phyloP scores from a whole-genome alignment of 2,888 invertebrate species.

The Platynereis dumerilii region DNA sequence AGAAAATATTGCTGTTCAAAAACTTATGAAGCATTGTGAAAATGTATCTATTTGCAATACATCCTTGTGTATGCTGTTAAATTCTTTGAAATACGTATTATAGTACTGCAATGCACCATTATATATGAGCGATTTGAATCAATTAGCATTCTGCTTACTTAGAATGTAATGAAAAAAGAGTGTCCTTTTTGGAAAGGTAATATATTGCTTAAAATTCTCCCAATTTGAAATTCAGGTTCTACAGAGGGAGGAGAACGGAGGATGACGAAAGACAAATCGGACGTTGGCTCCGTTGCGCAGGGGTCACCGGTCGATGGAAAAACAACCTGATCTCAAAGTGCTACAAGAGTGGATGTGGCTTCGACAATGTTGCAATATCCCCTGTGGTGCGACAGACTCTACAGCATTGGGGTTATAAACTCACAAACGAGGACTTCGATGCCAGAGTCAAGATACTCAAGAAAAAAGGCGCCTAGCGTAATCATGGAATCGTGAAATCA shows the following conservation, averaged over 20 bases:
- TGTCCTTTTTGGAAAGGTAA: too few species aligned
- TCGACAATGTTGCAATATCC: conserved; percentile 43
- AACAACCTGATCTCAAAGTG: conserved; percentile 53
- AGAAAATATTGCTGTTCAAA: too few species aligned
- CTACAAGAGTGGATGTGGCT: conserved; percentile 43
- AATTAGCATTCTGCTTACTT: too few species aligned
- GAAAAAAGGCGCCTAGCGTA: conserved; percentile 9
- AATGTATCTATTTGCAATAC: too few species aligned
- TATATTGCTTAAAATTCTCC: too few species aligned
- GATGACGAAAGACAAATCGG: conserved; percentile 53
- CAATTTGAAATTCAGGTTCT: conserved; percentile 40
- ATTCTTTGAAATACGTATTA: too few species aligned
- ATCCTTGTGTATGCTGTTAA: too few species aligned
- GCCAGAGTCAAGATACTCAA: conserved; percentile 39
- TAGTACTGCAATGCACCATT: too few species aligned
- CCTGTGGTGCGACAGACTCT: conserved; percentile 52
- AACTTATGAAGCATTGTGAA: too few species aligned
- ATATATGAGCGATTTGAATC: too few species aligned
- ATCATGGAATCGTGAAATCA: not conserved
- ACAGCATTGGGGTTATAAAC: conserved; percentile 50
- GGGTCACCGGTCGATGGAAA: conserved; percentile 46
- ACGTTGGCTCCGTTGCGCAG: conserved; percentile 51
- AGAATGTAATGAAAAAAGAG: too few species aligned
- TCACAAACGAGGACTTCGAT: conserved; percentile 47
- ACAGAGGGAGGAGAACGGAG: conserved; percentile 45